These are phyloP conservation scores for Pyrochroa serraticornis DNA, from an alignment of 2,888 invertebrate genomes.

Conservation along the genomic window DNA sequence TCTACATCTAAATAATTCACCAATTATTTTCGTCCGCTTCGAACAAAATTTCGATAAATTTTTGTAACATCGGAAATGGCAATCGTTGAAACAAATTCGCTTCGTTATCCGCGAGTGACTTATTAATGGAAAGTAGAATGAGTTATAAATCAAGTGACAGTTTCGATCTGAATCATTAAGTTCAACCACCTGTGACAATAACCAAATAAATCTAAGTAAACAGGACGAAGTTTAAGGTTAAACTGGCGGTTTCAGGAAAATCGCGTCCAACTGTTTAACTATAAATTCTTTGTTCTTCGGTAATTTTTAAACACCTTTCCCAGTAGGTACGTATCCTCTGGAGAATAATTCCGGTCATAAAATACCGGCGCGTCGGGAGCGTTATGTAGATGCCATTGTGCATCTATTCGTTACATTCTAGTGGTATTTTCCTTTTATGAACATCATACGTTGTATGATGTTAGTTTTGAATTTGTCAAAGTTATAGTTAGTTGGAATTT, in stretches of 20 bases:
- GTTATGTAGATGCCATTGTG: slow-evolving; percentile 43
- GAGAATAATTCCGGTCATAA: slow-evolving; percentile 29
- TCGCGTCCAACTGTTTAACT: too few relatives aligned
- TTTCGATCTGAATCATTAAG: slow-evolving; percentile 13
- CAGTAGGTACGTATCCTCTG: slow-evolving; percentile 9
- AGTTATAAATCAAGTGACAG: too few relatives aligned
- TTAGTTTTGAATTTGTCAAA: slow-evolving; percentile 40
- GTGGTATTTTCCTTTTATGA: slow-evolving; percentile 49
- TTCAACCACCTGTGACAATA: slow-evolving; percentile 16
- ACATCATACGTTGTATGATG: slow-evolving; percentile 46
- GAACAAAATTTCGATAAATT: too few relatives aligned
- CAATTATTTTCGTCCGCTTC: too few relatives aligned
- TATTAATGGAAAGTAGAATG: too few relatives aligned
- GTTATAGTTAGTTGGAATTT: slow-evolving; percentile 36
- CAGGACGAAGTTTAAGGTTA: slow-evolving; percentile 1
- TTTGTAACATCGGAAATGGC: too few relatives aligned
- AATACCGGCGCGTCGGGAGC: slow-evolving; percentile 33
- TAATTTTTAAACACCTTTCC: slow-evolving; percentile 17
- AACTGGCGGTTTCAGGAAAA: too few relatives aligned
- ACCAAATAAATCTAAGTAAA: slow-evolving; percentile 9
- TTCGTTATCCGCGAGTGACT: too few relatives aligned
- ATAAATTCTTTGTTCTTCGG: background rate
- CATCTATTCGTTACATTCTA: slow-evolving; percentile 42
- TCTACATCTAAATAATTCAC: too few relatives aligned
- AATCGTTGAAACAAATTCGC: too few relatives aligned